phyloP scores from a whole-genome alignment of 2,113 vertebrate species.

The Aix galericulata region DNA sequence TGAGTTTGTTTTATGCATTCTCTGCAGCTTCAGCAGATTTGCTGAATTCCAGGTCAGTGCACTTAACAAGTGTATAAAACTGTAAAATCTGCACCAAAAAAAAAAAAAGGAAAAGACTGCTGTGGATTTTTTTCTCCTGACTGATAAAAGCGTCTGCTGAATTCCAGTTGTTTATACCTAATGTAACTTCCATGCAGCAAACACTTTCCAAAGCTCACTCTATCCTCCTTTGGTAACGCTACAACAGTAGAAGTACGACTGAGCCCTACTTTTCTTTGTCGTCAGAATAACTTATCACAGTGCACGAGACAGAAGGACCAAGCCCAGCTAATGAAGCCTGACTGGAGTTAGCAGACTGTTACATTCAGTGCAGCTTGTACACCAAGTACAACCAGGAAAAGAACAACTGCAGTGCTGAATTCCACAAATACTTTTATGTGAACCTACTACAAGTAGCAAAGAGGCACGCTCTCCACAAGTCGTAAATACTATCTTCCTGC shows the following conservation, averaged over 20 bases:
- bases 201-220: not conserved
- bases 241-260: not conserved
- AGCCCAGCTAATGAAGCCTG: not conserved
- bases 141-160: not conserved
- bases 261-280: not conserved
- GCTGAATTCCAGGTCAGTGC: not conserved
- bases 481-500: not conserved
- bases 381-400: not conserved
- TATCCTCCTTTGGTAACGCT: not conserved
- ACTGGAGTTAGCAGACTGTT: not conserved
- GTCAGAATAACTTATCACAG: not conserved
- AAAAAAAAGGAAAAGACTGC: not conserved
- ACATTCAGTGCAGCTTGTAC: not conserved
- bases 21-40: slow-evolving; percentile 1
- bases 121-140: not conserved
- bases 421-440: not conserved
- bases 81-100: not conserved
- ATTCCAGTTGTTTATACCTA: not conserved
- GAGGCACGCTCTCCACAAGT: not conserved
- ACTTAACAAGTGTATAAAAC: not conserved
- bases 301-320: not conserved
- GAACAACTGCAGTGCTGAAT: not conserved
- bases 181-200: not conserved
- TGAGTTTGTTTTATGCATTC: not conserved
- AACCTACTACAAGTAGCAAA: not conserved